Conservation (phyloP, 2,113 vertebrate species). For the Albula glossodonta region DNA sequence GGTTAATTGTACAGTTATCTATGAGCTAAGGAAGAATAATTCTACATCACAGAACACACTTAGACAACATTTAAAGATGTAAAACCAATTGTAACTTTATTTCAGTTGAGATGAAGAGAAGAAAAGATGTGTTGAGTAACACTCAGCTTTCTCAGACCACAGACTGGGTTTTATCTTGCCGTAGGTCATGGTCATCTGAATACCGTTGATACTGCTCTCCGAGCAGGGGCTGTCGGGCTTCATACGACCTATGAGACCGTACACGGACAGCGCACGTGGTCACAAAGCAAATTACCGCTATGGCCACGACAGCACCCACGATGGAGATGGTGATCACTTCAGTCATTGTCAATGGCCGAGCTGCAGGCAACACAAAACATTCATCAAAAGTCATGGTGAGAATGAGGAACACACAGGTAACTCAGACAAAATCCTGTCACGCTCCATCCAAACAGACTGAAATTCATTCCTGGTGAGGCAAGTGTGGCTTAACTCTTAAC, state of each 20-base stretch:
- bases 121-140: background rate
- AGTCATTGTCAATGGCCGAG: constrained; percentile 71
- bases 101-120: background rate
- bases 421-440: no score
- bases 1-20: background rate
- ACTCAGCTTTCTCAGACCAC: constrained; percentile 65
- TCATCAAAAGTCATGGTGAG: background rate
- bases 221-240: constrained; percentile 84
- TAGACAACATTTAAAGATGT: constrained; percentile 39
- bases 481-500: no score
- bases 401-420: background rate
- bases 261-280: constrained; percentile 71
- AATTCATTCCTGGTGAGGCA: no score
- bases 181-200: constrained; percentile 78
- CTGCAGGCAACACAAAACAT: constrained; percentile 53
- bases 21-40: background rate
- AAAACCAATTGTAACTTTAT: background rate
- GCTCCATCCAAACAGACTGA: no score
- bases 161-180: constrained; percentile 75
- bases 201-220: constrained; percentile 82
- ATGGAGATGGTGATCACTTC: constrained; percentile 88
- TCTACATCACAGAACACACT: background rate
- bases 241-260: constrained; percentile 64
- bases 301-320: constrained; percentile 76
- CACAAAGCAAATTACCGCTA: constrained; percentile 73